Evolutionary conservation across 2,797 vertebrate genomes (phyloP), one percentile per base, ranked within the genome.

Genomic region (Mallotus villosus): DNA sequence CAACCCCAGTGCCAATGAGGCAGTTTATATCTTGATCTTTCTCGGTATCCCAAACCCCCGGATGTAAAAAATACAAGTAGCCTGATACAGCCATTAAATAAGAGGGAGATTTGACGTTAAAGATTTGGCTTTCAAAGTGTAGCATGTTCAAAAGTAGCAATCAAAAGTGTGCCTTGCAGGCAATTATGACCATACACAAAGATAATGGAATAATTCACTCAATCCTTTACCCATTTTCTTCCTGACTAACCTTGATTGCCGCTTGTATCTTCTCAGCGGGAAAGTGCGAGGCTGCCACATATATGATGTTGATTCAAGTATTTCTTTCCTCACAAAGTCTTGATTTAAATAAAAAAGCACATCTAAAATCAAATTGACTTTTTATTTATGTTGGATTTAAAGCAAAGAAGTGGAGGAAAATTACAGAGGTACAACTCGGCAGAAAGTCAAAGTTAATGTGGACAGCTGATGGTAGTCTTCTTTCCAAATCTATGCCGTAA

Each of bases 401-500:
- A 59, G 32, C 67, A 69, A 69, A 69, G 21, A 29, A 21, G 29
- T 41, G 57, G 8, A 37, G 24, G 57, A 41, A 41, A 59, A 69
- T 41, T 5, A 59, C 67, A 69, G 21, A 8, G 32, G 55, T 41
- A 86, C 84, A 75, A 74, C 67, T 75, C 74, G 68, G 65, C 70
- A 67, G 82, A 84, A 84, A n/a, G 51, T 84, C 70, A 81, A 76
- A 87, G 64, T 71, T 66, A 66, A 51, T 72, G 62, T 65, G 64
- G 60, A 85, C 85, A 65, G 72, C 82, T 74, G 84, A 86, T 81
- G 61, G 74, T 49, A 73, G 67, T 78, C 12, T 29, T 60, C 12
- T 19, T 29, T 57, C 62, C 37, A 34, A 63, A 66, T 14, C 22
- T 60, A 65, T 19, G 55, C 16, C 16, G 16, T 19, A 21, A 57